Evolutionary conservation across 2,888 invertebrate species (phyloP).

Genomic region (Tineola bisselliella): DNA sequence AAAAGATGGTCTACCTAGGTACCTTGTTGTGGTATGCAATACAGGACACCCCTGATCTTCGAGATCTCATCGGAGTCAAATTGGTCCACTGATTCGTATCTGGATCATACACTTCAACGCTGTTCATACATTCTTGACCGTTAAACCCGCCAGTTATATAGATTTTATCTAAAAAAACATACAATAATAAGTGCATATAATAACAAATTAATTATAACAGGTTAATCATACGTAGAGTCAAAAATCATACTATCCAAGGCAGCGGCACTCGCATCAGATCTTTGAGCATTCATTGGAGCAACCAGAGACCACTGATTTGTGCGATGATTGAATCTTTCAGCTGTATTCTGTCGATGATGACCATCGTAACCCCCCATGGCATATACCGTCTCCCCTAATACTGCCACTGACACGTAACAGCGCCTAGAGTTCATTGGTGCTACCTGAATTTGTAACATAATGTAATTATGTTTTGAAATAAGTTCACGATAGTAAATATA

Average conservation of each 20-base stretch:
- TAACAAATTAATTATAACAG: no score
- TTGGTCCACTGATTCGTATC: conserved; percentile 84
- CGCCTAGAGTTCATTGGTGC: conserved; percentile 91
- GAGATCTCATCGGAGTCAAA: conserved; percentile 81
- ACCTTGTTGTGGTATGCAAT: conserved; percentile 84
- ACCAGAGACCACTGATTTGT: conserved; percentile 91
- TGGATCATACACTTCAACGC: conserved; percentile 84
- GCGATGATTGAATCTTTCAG: conserved; percentile 83
- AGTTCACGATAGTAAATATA: no score
- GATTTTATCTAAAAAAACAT: conserved; percentile 71
- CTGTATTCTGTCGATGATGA: conserved; percentile 85
- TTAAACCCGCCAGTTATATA: conserved; percentile 91
- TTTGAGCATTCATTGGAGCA: conserved; percentile 86
- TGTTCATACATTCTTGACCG: conserved; percentile 88
- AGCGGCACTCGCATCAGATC: conserved; percentile 94
- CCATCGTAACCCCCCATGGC: conserved; percentile 92
- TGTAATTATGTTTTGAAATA: no score
- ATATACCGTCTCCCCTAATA: conserved; percentile 79
- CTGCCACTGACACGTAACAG: conserved; percentile 87
- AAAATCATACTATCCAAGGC: conserved; percentile 73
- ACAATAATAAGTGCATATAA: neutral
- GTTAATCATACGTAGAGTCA: neutral
- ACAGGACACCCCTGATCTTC: conserved; percentile 91
- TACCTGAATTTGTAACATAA: conserved; percentile 40
- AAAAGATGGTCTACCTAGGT: conserved; percentile 32